Conservation (phyloP, 2,797 vertebrate species). For the Phataginus tetradactyla region DNA sequence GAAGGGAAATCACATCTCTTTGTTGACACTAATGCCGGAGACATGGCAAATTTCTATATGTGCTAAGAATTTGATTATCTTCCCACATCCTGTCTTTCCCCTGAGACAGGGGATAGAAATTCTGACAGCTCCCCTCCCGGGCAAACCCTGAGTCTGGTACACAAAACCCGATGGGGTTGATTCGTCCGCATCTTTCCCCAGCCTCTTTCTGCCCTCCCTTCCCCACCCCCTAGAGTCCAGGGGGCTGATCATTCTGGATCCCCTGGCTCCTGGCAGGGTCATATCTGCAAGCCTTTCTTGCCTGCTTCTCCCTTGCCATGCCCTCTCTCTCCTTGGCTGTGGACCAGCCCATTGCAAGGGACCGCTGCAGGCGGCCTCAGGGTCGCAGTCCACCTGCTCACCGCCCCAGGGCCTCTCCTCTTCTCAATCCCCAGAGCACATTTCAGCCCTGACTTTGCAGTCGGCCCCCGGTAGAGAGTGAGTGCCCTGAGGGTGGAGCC, state of each 20-base stretch:
- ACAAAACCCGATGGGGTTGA: not conserved
- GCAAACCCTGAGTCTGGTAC: not conserved
- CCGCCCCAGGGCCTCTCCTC: not conserved
- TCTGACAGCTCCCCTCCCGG: not conserved
- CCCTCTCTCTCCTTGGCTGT: not conserved
- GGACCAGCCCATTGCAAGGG: not conserved
- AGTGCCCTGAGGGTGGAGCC: not conserved
- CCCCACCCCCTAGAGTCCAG: not conserved
- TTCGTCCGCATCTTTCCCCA: not conserved
- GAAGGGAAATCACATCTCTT: constrained; percentile 28
- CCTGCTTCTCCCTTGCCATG: not conserved
- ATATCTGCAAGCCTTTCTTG: not conserved
- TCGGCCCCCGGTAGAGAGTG: not conserved
- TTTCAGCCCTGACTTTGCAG: not conserved
- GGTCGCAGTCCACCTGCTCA: not conserved
- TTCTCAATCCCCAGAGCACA: not conserved
- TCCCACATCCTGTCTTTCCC: constrained; percentile 20
- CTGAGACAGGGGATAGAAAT: not conserved
- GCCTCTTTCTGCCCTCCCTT: not conserved
- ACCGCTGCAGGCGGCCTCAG: not conserved
- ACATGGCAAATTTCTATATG: not conserved
- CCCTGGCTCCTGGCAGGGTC: not conserved
- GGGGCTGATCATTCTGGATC: not conserved
- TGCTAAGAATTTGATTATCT: constrained; percentile 14
- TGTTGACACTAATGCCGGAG: not conserved